phyloP scores from a whole-genome alignment of 2,888 invertebrate species.

The Calameuta filiformis region DNA sequence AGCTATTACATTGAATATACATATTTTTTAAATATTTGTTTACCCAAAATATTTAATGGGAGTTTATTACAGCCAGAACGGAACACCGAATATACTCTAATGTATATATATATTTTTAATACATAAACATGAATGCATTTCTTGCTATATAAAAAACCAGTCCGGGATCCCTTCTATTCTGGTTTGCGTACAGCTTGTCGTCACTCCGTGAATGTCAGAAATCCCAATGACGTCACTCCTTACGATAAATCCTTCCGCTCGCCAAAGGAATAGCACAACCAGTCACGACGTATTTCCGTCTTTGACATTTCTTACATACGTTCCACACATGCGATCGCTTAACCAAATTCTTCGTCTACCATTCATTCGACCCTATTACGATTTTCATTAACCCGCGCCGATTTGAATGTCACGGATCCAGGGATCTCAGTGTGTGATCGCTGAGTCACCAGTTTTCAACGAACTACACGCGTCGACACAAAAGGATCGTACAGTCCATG shows the following conservation, averaged over 20 bases:
- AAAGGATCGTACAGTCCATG: not conserved
- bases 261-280: not conserved
- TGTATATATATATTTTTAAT: not conserved
- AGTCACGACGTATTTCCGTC: not conserved
- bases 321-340: not conserved
- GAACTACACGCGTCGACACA: not conserved
- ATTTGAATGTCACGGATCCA: not conserved
- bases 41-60: too few relatives aligned
- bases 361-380: not conserved
- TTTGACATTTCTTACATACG: not conserved
- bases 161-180: not conserved
- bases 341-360: not conserved
- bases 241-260: conserved; percentile 10
- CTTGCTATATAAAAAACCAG: not conserved
- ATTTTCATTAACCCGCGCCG: not conserved
- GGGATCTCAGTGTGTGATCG: not conserved
- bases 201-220: conserved; percentile 17
- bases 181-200: not conserved
- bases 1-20: too few relatives aligned
- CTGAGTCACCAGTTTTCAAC: not conserved
- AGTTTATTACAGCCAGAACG: too few relatives aligned
- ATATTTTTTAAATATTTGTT: not conserved
- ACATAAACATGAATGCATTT: not conserved
- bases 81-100: too few relatives aligned
- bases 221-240: conserved; percentile 21